These are phyloP conservation scores for Pachycephus smyrnensis DNA, from an alignment of 2,888 invertebrate genomes.

Conservation along the genomic window DNA sequence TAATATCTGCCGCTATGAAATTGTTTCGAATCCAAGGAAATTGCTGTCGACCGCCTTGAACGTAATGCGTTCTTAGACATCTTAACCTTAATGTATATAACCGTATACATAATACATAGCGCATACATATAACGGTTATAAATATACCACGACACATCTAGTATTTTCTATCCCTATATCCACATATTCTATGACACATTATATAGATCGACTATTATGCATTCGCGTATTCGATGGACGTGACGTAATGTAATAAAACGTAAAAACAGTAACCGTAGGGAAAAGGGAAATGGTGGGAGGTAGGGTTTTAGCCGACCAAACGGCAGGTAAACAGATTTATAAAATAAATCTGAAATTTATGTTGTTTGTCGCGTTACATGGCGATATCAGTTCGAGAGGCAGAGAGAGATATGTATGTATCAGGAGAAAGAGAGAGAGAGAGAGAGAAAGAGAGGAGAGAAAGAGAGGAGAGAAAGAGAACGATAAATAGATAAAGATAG, in stretches of 20 bases:
- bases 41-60: not conserved
- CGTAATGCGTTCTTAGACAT: not conserved
- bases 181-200: not conserved
- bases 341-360: slow-evolving; percentile 53
- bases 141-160: not conserved
- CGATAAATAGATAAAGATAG: slow-evolving; percentile 1
- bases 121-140: not conserved
- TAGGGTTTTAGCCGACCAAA: not conserved
- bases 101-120: not conserved
- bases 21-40: not conserved
- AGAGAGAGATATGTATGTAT: slow-evolving; percentile 14
- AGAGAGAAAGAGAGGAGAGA: slow-evolving; percentile 10
- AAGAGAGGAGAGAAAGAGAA: slow-evolving; percentile 5
- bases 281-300: not conserved
- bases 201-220: not conserved
- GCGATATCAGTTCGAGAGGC: slow-evolving; percentile 8
- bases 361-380: slow-evolving; percentile 41
- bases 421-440: not conserved
- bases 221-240: not conserved
- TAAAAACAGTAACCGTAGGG: not conserved
- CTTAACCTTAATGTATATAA: not conserved
- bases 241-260: not conserved
- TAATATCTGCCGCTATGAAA: not conserved
- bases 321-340: slow-evolving; percentile 39
- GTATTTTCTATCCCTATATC: not conserved